Percentiles rank a stretch among this genome's conserved stretches.
Evolutionary conservation across 1,140 invertebrate genomes (phyloP).

Genomic region (Sinonovacula constricta): DNA sequence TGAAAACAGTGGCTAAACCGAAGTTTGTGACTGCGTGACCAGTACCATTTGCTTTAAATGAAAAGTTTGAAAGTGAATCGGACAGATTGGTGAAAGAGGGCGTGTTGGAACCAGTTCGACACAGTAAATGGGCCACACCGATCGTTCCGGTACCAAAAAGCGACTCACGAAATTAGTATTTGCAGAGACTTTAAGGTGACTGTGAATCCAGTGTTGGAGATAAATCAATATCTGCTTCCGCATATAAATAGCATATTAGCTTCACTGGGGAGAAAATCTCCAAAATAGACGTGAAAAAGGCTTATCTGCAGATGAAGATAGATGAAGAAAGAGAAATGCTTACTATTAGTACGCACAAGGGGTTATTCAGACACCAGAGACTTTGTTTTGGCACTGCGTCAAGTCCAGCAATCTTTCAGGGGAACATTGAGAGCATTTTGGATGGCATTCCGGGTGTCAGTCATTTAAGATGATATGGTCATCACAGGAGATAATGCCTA

Average conservation of each 20-base stretch:
- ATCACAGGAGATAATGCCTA: conserved; percentile 40
- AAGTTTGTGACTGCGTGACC: conserved; percentile 58
- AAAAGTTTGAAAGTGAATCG: conserved; percentile 74
- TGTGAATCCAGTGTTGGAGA: conserved; percentile 67
- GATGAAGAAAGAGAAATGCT: conserved; percentile 58
- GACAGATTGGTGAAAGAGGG: conserved; percentile 71
- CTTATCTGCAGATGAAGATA: conserved; percentile 61
- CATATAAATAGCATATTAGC: conserved; percentile 66
- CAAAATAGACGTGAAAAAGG: conserved; percentile 67
- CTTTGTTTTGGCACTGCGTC: conserved; percentile 65
- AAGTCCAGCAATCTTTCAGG: conserved; percentile 80
- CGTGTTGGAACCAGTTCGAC: conserved; percentile 72
- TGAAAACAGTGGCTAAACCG: conserved; percentile 26
- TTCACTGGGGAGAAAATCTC: conserved; percentile 64
- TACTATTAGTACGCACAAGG: conserved; percentile 64
- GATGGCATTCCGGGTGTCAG: conserved; percentile 31
- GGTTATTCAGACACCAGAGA: too few species aligned
- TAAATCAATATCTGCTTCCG: conserved; percentile 67
- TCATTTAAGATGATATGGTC: conserved; percentile 55
- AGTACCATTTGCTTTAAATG: conserved; percentile 75
- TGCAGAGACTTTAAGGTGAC: conserved; percentile 71
- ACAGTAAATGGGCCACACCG: conserved; percentile 64
- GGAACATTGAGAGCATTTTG: conserved; percentile 77
- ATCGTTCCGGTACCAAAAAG: too few species aligned
- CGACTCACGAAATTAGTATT: conserved; percentile 40